A percentile compares a stretch with the other conserved stretches of the same genome.
Conservation (phyloP, 2,888 invertebrate genomes). For the Phymatocera aterrima region DNA sequence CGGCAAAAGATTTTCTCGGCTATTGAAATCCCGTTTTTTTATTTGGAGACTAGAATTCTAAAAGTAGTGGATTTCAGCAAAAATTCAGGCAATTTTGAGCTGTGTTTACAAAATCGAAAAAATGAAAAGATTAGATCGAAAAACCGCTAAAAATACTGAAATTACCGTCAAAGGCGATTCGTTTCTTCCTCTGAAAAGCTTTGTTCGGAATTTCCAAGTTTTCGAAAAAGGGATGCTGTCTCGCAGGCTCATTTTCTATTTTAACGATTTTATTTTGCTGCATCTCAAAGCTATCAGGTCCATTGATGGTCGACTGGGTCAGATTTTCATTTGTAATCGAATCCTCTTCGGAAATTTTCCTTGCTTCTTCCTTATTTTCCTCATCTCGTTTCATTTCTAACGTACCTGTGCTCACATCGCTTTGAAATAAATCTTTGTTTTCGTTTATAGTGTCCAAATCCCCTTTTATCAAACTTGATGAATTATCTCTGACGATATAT, state of each 20-base stretch:
- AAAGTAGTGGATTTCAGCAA: slow-evolving; percentile 48
- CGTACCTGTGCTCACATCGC: neutral
- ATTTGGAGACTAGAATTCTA: slow-evolving; percentile 3
- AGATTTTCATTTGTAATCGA: neutral
- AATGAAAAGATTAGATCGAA: neutral
- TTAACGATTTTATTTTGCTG: slow-evolving; percentile 48
- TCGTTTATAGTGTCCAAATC: no score
- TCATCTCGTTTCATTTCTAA: neutral
- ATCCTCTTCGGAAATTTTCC: neutral
- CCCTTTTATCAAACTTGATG: no score
- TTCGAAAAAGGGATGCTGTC: slow-evolving; percentile 68
- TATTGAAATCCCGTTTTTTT: no score
- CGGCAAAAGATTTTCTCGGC: neutral
- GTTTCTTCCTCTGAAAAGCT: slow-evolving; percentile 77
- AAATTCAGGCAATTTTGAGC: neutral
- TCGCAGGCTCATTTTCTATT: slow-evolving; percentile 50
- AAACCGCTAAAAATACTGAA: neutral
- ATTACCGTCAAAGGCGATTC: slow-evolving; percentile 74
- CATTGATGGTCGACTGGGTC: slow-evolving; percentile 46
- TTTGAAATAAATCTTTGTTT: neutral
- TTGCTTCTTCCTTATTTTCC: neutral
- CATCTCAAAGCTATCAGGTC: neutral
- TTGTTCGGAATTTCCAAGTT: slow-evolving; percentile 71
- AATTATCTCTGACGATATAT: slow-evolving; percentile 56
- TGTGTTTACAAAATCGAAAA: no score